These are phyloP conservation scores for Ahaetulla prasina DNA, from an alignment of 2,113 vertebrate genomes.

Conservation along the genomic window DNA sequence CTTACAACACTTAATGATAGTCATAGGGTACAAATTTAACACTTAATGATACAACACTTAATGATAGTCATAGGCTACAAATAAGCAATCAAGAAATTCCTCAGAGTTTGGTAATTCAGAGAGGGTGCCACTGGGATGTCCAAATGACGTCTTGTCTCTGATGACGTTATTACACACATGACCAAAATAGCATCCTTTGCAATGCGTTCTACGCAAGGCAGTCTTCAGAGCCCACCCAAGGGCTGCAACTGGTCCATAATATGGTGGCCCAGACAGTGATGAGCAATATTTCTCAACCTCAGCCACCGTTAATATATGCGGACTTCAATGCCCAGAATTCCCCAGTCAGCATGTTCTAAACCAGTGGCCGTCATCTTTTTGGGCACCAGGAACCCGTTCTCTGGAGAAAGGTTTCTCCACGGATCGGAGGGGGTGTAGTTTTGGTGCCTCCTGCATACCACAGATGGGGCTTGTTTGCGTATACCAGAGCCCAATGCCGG, in stretches of 20 bases:
- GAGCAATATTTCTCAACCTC: background rate
- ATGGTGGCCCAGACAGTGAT: background rate
- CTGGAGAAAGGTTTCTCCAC: background rate
- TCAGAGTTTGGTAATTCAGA: background rate
- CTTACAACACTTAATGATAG: too few species aligned
- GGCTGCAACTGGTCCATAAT: background rate
- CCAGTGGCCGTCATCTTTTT: background rate
- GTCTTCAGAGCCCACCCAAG: background rate
- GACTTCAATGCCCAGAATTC: background rate
- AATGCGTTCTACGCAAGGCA: background rate
- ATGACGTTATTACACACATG: background rate
- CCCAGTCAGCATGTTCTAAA: background rate
- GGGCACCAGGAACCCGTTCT: background rate
- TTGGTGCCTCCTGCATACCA: background rate
- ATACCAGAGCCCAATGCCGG: fast-evolving
- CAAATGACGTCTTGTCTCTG: background rate
- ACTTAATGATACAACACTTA: too few species aligned
- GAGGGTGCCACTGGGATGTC: background rate
- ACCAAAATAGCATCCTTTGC: background rate
- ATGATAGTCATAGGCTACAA: too few species aligned
- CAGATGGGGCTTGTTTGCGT: background rate
- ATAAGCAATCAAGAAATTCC: too few species aligned
- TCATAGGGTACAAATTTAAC: too few species aligned
- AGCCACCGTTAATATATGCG: background rate
- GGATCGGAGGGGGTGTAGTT: background rate